phyloP scores from a whole-genome alignment of 2,113 vertebrate species.

The Dicentrarchus labrax region DNA sequence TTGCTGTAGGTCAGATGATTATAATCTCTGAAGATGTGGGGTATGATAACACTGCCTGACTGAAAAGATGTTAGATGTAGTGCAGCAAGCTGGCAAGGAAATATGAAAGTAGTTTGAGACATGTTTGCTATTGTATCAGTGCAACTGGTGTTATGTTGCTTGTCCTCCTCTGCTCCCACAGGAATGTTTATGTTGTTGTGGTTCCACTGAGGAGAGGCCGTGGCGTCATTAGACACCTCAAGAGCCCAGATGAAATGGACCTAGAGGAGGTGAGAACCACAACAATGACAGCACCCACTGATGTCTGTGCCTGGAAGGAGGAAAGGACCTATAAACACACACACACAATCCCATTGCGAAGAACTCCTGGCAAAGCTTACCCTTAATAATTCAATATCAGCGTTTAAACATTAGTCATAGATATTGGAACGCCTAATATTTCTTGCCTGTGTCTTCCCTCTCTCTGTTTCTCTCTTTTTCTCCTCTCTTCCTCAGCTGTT shows the following conservation, averaged over 20 bases:
- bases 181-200: conserved; percentile 96
- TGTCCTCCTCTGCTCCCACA: conserved; percentile 69
- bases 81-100: conserved; percentile 7
- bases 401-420: conserved; percentile 51
- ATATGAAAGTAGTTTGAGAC: conserved; percentile 2
- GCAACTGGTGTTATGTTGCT: conserved; percentile 28
- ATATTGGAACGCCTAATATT: conserved; percentile 34
- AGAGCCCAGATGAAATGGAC: conserved; percentile 98
- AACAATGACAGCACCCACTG: conserved; percentile 38
- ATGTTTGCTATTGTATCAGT: conserved; percentile 5
- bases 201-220: conserved; percentile 92
- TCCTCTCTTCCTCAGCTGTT: conserved; percentile 84
- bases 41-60: background rate
- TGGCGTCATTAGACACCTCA: conserved; percentile 88
- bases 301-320: conserved; percentile 50
- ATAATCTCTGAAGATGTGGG: background rate
- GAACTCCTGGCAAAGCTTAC: conserved; percentile 48
- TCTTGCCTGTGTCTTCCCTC: conserved; percentile 12
- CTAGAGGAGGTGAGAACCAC: conserved; percentile 91
- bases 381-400: conserved; percentile 47
- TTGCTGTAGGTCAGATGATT: conserved; percentile 10
- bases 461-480: background rate
- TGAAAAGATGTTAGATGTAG: background rate
- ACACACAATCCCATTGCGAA: conserved; percentile 26
- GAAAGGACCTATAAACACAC: conserved; percentile 41